phyloP scores from a whole-genome alignment of 2,797 vertebrate genomes.

The Erpetoichthys calabaricus region DNA sequence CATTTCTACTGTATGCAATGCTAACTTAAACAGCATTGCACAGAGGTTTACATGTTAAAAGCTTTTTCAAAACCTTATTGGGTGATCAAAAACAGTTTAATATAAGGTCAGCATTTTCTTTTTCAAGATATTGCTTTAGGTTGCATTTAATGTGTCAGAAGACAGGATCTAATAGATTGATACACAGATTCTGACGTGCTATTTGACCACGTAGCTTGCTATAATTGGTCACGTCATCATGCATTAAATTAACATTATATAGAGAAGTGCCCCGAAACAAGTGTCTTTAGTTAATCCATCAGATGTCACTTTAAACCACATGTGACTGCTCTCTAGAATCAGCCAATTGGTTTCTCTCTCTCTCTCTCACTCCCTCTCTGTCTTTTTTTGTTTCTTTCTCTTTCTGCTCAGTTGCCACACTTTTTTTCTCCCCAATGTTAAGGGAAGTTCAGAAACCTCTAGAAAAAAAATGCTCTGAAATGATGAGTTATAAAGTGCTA shows the following conservation, averaged over 20 bases:
- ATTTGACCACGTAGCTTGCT: slow-evolving; percentile 71
- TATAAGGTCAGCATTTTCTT: slow-evolving; percentile 58
- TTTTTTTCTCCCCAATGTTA: too few relatives aligned
- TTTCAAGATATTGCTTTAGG: slow-evolving; percentile 52
- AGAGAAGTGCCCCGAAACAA: slow-evolving; percentile 76
- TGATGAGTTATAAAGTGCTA: slow-evolving; percentile 26
- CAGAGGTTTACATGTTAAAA: background rate
- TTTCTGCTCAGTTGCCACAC: too few relatives aligned
- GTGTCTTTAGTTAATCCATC: slow-evolving; percentile 73
- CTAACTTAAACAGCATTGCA: too few relatives aligned
- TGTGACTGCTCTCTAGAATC: slow-evolving; percentile 58
- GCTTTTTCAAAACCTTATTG: slow-evolving; percentile 34
- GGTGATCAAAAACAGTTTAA: slow-evolving; percentile 48
- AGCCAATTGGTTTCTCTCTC: slow-evolving; percentile 36
- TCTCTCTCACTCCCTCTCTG: slow-evolving; percentile 9
- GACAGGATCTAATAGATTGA: slow-evolving; percentile 72
- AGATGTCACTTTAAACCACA: slow-evolving; percentile 61
- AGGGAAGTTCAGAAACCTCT: slow-evolving; percentile 14
- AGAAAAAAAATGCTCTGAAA: slow-evolving; percentile 28
- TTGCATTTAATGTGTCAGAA: slow-evolving; percentile 66
- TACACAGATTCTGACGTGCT: slow-evolving; percentile 88
- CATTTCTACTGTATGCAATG: too few relatives aligned
- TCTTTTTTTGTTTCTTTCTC: slow-evolving; percentile 2
- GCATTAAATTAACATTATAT: slow-evolving; percentile 81
- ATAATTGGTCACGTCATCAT: slow-evolving; percentile 84